Percentiles rank a stretch among this genome's conserved stretches.
phyloP scores from a whole-genome alignment of 2,797 vertebrate genomes.

The Crenuchus spilurus region DNA sequence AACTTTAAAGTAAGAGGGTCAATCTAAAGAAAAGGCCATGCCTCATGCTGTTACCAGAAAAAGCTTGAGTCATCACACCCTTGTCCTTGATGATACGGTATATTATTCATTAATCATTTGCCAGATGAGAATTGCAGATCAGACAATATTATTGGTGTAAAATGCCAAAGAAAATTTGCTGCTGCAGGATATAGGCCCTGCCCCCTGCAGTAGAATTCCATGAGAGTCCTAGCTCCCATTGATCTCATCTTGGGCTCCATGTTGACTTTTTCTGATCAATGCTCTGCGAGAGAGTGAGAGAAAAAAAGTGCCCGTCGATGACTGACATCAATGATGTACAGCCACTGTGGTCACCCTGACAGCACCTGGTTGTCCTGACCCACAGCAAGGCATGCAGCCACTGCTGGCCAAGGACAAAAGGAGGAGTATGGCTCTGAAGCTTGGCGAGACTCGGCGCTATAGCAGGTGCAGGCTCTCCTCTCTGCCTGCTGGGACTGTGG shows the following conservation, averaged over 20 bases:
- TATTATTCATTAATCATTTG: constrained; percentile 16
- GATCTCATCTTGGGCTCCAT: constrained; percentile 58
- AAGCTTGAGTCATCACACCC: constrained; percentile 2
- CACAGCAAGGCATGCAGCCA: constrained; percentile 53
- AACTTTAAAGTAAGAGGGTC: background rate
- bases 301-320: constrained; percentile 54
- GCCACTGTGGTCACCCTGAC: constrained; percentile 53
- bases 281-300: constrained; percentile 23
- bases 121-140: constrained; percentile 7
- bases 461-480: constrained; percentile 60
- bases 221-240: constrained; percentile 50
- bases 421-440: constrained; percentile 45
- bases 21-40: background rate
- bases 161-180: constrained; percentile 12
- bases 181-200: constrained; percentile 38
- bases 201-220: constrained; percentile 48
- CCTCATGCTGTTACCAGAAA: background rate
- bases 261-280: constrained; percentile 59
- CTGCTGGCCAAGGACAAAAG: constrained; percentile 57
- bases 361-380: constrained; percentile 62
- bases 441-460: constrained; percentile 45
- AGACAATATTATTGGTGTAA: constrained; percentile 18
- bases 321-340: constrained; percentile 64
- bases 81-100: constrained; percentile 14
- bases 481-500: constrained; percentile 54